Evolutionary conservation across 2,113 vertebrate genomes (phyloP).

Genomic region (Cyphomyrus discorhynchus): DNA sequence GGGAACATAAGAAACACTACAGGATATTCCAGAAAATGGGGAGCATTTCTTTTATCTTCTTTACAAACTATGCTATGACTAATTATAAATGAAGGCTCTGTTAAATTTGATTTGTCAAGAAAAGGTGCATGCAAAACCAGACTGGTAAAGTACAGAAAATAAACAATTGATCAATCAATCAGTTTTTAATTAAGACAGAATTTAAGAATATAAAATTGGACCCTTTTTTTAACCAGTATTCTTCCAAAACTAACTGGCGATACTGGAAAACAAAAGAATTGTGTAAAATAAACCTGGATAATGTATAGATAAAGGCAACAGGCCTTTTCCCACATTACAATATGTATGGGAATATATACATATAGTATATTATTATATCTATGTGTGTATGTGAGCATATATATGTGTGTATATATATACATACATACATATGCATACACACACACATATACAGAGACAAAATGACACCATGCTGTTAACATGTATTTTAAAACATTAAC

Average conservation of each 20-base stretch:
- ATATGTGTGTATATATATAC: no score
- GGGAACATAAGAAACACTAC: not conserved
- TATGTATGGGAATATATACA: not conserved
- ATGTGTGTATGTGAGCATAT: not conserved
- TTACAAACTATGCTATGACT: not conserved
- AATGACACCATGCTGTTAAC: not conserved
- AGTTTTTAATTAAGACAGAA: not conserved
- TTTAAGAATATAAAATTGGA: not conserved
- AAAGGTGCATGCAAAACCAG: constrained; percentile 1
- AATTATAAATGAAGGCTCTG: not conserved
- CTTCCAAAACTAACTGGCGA: not conserved
- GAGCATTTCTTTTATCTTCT: not conserved
- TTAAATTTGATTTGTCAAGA: not conserved
- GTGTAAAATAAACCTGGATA: not conserved
- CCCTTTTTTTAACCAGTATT: not conserved
- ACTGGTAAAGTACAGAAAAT: not conserved
- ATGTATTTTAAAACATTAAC: not conserved
- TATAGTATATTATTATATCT: not conserved
- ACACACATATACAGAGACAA: not conserved
- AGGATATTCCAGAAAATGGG: not conserved
- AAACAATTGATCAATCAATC: not conserved
- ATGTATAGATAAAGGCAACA: not conserved
- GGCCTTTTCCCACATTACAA: not conserved
- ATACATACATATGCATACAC: no score
- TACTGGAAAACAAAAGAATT: not conserved